phyloP scores from a whole-genome alignment of 2,113 vertebrate species.

The Columba livia region DNA sequence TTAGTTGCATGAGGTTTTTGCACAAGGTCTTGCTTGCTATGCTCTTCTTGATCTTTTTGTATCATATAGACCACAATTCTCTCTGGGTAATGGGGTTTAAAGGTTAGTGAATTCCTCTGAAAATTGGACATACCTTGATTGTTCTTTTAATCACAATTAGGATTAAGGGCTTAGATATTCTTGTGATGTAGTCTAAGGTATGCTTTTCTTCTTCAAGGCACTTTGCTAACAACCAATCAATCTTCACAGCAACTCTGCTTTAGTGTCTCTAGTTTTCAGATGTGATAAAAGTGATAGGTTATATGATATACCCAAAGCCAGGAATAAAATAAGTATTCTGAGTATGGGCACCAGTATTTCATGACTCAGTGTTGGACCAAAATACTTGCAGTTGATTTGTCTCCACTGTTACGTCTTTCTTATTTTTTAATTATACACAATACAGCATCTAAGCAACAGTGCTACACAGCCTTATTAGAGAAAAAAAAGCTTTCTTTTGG shows the following conservation, averaged over 20 bases:
- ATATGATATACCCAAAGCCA: background rate
- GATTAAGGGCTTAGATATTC: conserved; percentile 56
- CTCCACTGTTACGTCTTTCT: background rate
- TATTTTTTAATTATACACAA: background rate
- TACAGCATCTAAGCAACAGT: background rate
- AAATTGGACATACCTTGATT: conserved; percentile 2
- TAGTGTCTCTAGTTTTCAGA: background rate
- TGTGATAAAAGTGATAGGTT: conserved; percentile 15
- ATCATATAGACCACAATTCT: background rate
- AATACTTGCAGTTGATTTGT: background rate
- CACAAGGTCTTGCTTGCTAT: background rate
- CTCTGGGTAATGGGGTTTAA: background rate
- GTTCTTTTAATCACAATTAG: conserved; percentile 40
- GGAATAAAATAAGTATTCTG: background rate
- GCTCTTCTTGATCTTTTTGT: background rate
- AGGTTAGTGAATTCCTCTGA: conserved; percentile 35
- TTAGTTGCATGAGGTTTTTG: background rate
- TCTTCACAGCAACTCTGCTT: conserved; percentile 24
- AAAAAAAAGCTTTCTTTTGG: background rate
- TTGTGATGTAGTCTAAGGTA: conserved; percentile 37
- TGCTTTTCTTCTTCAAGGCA: conserved; percentile 56
- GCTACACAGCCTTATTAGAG: background rate
- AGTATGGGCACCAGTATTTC: background rate
- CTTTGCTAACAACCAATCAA: conserved; percentile 38
- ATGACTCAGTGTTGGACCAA: background rate